Evolutionary conservation across 2,113 vertebrate genomes (phyloP).

Genomic region (Hippoglossus stenolepis): DNA sequence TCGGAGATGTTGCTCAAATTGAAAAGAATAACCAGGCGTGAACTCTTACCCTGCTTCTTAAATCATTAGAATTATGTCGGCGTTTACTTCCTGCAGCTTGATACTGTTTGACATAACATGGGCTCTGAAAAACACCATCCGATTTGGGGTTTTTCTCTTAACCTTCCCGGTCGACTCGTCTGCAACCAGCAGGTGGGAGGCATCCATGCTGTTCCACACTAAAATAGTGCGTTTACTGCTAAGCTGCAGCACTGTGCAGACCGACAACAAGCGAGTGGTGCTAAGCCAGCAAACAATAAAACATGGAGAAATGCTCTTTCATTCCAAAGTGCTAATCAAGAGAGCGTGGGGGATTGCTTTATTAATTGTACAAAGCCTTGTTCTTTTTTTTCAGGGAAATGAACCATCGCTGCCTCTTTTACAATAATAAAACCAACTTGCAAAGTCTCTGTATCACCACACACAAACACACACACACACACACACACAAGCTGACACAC

Average conservation of each 20-base stretch:
- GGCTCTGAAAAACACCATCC: slow-evolving; percentile 19
- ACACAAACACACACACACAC: slow-evolving; percentile 8
- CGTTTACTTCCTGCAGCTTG: background rate
- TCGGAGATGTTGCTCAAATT: background rate
- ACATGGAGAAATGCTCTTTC: background rate
- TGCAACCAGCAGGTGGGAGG: slow-evolving; percentile 43
- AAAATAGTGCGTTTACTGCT: slow-evolving; percentile 18
- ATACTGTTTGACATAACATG: slow-evolving; percentile 36
- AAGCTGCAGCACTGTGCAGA: slow-evolving; percentile 1
- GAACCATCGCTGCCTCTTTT: background rate
- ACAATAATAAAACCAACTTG: background rate
- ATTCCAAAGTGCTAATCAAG: background rate
- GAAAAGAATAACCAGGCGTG: slow-evolving; percentile 3
- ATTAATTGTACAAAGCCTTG: background rate
- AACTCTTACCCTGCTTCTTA: slow-evolving; percentile 24
- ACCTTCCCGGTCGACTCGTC: slow-evolving; percentile 32
- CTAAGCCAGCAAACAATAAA: slow-evolving; percentile 10
- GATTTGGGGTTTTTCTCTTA: slow-evolving; percentile 32
- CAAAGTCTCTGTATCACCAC: background rate
- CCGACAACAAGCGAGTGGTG: background rate
- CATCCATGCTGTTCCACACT: slow-evolving; percentile 35
- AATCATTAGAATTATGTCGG: slow-evolving; percentile 21
- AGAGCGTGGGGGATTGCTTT: background rate
- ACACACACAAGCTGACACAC: slow-evolving; percentile 6
- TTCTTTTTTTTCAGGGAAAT: background rate